Percentiles rank a stretch among this genome's conserved stretches.
phyloP scores from a whole-genome alignment of 2,797 vertebrate species.

The Kryptolebias ocellatus region DNA sequence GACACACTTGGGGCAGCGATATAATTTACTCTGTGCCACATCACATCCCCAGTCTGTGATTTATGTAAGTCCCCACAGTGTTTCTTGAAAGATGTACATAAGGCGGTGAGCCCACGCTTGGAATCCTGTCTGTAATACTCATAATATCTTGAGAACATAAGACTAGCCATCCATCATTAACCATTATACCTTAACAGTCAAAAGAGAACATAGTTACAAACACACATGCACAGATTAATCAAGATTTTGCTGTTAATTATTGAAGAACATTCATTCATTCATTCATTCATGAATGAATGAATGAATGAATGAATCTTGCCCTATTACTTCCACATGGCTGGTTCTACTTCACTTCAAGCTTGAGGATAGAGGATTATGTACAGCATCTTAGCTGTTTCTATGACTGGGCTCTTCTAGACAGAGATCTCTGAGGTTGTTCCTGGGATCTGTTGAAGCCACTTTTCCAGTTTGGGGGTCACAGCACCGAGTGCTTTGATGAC shows the following conservation, averaged over 20 bases:
- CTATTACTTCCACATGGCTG: too few relatives aligned
- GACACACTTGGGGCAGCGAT: conserved; percentile 41
- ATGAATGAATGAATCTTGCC: too few relatives aligned
- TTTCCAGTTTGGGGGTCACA: too few relatives aligned
- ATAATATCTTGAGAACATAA: conserved; percentile 28
- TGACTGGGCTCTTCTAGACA: too few relatives aligned
- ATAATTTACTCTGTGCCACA: conserved; percentile 46
- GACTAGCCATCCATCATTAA: conserved; percentile 29
- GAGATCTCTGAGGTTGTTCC: too few relatives aligned
- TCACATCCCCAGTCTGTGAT: conserved; percentile 30
- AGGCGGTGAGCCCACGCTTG: conserved; percentile 9
- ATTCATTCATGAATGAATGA: too few relatives aligned
- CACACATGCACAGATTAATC: not conserved
- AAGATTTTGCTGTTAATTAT: conserved; percentile 18
- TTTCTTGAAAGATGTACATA: conserved; percentile 34
- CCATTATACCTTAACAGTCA: conserved; percentile 19
- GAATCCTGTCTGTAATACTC: conserved; percentile 16
- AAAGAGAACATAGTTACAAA: conserved; percentile 3
- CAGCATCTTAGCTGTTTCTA: too few relatives aligned
- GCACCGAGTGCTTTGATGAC: too few relatives aligned
- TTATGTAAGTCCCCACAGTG: conserved; percentile 18
- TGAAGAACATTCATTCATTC: conserved; percentile 15
- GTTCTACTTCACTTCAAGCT: too few relatives aligned
- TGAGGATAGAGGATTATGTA: too few relatives aligned
- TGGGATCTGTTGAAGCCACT: too few relatives aligned